Evolutionary conservation across 2,797 vertebrate species (phyloP).

Genomic region (Halcyon chelicuti): DNA sequence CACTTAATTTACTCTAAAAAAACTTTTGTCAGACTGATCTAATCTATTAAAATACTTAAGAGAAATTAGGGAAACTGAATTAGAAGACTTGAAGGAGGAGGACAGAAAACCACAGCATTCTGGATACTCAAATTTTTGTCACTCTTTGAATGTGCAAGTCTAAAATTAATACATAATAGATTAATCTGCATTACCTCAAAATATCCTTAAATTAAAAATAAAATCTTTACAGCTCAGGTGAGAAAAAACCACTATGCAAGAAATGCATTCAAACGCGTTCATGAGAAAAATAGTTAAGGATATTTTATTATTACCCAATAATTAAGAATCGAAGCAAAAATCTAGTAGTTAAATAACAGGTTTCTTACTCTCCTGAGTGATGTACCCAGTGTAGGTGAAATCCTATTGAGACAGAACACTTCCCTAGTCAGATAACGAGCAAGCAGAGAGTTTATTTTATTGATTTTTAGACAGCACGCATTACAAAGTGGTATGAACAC

Average conservation of each 20-base stretch:
- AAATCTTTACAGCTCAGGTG: background rate
- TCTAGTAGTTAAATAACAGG: constrained; percentile 34
- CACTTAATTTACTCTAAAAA: background rate
- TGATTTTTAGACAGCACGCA: constrained; percentile 63
- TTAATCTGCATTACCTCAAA: background rate
- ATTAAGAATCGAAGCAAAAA: constrained; percentile 63
- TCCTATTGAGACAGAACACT: constrained; percentile 15
- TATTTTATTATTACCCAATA: constrained; percentile 54
- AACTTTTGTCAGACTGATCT: background rate
- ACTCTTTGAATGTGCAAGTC: background rate
- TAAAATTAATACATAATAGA: background rate
- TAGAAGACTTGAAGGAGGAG: background rate
- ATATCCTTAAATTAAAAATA: background rate
- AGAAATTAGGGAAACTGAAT: background rate
- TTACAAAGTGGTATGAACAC: constrained; percentile 32
- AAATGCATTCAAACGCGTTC: background rate
- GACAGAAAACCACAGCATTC: background rate
- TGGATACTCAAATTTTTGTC: background rate
- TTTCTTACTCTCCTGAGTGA: constrained; percentile 61
- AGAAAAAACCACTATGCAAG: background rate
- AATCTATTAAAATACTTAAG: background rate
- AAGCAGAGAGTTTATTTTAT: constrained; percentile 62
- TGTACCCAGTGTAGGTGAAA: constrained; percentile 37
- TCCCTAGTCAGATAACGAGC: constrained; percentile 53
- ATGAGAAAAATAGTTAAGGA: constrained; percentile 11